Evolutionary conservation across 1,140 invertebrate genomes (phyloP).

Genomic region (Amphibalanus amphitrite): DNA sequence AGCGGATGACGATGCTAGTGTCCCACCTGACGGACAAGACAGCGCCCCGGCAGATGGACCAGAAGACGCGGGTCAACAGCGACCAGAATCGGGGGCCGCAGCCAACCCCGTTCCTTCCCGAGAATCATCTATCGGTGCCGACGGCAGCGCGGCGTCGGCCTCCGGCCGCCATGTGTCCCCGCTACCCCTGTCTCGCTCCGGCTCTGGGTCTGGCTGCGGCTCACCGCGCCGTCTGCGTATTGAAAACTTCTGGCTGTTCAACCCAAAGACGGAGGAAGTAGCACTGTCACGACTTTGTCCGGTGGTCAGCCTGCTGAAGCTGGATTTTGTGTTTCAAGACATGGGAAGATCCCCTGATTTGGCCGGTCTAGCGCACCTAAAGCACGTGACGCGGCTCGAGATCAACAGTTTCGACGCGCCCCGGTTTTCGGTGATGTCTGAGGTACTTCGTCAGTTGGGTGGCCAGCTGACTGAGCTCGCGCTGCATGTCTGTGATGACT

Average conservation of each 20-base stretch:
- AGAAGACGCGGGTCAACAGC: too few species aligned
- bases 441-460: background rate
- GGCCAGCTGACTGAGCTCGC: background rate
- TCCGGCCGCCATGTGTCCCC: background rate
- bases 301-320: conserved; percentile 10
- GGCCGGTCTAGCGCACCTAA: background rate
- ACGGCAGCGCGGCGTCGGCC: background rate
- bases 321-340: conserved; percentile 17
- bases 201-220: background rate
- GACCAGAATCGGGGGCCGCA: too few species aligned
- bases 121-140: background rate
- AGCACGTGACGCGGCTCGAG: background rate
- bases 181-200: background rate
- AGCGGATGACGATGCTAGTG: too few species aligned
- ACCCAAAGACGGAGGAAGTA: conserved; percentile 14
- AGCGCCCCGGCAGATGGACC: too few species aligned
- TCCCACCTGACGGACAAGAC: too few species aligned
- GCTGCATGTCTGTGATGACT: background rate
- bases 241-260: conserved; percentile 18
- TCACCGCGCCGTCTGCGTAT: conserved; percentile 5
- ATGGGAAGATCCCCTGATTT: conserved; percentile 14
- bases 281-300: conserved; percentile 12
- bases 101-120: background rate
- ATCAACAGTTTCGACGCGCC: background rate
- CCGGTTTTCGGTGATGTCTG: background rate